Percentiles rank a stretch among this genome's conserved stretches.
phyloP scores from a whole-genome alignment of 2,888 invertebrate species.

The Philhelius pedissequus region DNA sequence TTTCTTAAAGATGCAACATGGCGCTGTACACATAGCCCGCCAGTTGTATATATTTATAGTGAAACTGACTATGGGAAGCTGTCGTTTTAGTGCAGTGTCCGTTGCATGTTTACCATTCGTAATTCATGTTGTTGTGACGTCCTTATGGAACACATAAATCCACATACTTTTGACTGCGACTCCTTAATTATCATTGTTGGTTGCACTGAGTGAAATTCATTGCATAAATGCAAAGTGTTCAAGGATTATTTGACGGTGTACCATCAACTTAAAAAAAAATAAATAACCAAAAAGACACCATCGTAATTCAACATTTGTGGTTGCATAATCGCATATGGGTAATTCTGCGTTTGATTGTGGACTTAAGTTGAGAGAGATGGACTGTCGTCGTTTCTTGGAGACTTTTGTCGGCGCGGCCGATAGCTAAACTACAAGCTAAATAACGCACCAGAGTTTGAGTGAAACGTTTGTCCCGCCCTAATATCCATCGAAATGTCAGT shows the following conservation, averaged over 20 bases:
- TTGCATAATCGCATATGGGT: conserved; percentile 44
- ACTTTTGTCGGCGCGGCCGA: conserved; percentile 48
- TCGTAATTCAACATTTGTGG: conserved; percentile 9
- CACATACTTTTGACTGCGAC: conserved; percentile 32
- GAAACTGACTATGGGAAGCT: neutral
- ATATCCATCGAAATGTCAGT: conserved; percentile 65
- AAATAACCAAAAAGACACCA: neutral
- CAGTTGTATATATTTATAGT: no score
- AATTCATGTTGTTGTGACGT: conserved; percentile 57
- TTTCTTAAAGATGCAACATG: conserved; percentile 34
- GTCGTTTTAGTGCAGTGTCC: neutral
- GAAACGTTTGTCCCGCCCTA: conserved; percentile 62
- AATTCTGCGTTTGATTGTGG: conserved; percentile 51
- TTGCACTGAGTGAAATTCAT: conserved; percentile 53
- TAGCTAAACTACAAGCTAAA: neutral
- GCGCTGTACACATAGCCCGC: neutral
- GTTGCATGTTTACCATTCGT: conserved; percentile 58
- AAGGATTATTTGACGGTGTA: conserved; percentile 43
- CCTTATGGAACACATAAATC: conserved; percentile 58
- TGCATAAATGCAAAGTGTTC: conserved; percentile 35
- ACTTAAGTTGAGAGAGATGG: conserved; percentile 34
- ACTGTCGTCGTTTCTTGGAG: conserved; percentile 50
- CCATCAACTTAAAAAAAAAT: neutral
- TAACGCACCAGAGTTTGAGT: conserved; percentile 33
- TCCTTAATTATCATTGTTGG: conserved; percentile 62